Evolutionary conservation across 2,113 vertebrate species (phyloP).

Genomic region (Upupa epops): DNA sequence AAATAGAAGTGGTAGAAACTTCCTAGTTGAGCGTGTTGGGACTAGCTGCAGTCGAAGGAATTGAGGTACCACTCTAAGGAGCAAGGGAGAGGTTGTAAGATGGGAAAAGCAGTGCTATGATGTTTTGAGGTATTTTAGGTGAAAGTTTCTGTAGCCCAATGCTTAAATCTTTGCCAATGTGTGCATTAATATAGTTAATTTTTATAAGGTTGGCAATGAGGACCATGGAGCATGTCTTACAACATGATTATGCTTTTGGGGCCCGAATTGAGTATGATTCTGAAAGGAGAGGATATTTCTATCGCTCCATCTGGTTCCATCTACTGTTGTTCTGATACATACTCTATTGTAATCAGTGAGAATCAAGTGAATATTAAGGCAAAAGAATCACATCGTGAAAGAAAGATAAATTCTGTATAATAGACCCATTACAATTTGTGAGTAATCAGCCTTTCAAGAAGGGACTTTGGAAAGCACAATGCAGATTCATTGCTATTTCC

Average conservation of each 20-base stretch:
- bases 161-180: not conserved
- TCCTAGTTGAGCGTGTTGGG: fast-evolving
- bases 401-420: constrained; percentile 52
- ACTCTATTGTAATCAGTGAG: constrained; percentile 6
- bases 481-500: constrained; percentile 46
- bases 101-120: not conserved
- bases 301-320: not conserved
- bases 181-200: not conserved
- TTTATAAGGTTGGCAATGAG: not conserved
- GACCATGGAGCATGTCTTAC: not conserved
- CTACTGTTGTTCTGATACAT: not conserved
- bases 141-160: not conserved
- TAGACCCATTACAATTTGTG: constrained; percentile 45
- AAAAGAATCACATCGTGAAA: constrained; percentile 37
- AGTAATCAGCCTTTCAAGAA: constrained; percentile 56
- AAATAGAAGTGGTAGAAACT: not conserved
- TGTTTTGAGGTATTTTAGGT: not conserved
- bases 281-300: constrained; percentile 18
- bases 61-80: not conserved
- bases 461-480: constrained; percentile 27
- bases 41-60: not conserved
- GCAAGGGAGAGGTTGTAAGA: fast-evolving
- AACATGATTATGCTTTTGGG: not conserved
- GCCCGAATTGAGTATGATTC: not conserved
- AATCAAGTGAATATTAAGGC: constrained; percentile 38